Evolutionary conservation across 2,888 invertebrate genomes (phyloP).

Genomic region (Pyrochroa serraticornis): DNA sequence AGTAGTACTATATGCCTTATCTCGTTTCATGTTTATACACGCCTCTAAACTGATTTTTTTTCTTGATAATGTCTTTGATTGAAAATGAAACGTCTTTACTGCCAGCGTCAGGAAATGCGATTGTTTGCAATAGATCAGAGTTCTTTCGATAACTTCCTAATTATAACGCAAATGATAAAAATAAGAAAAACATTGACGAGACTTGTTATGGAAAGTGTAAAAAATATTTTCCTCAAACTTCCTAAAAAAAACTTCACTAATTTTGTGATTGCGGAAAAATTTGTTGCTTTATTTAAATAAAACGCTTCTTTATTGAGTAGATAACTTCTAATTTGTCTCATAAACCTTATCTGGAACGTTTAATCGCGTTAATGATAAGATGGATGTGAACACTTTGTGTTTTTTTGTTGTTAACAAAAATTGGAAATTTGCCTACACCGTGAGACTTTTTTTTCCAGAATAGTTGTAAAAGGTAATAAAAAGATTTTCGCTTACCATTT

Average conservation of each 20-base stretch:
- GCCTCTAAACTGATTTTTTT: background rate
- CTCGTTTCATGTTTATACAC: background rate
- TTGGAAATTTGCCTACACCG: background rate
- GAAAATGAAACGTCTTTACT: background rate
- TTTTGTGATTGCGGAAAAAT: background rate
- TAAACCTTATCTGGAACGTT: background rate
- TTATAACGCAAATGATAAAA: background rate
- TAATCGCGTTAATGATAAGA: background rate
- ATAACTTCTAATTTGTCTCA: background rate
- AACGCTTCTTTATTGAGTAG: background rate
- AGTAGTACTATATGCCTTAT: background rate
- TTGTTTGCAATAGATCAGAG: background rate
- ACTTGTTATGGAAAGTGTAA: background rate
- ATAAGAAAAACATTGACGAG: background rate
- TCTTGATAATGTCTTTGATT: background rate
- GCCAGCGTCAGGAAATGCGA: background rate
- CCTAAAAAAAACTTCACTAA: background rate
- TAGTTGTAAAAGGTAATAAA: background rate
- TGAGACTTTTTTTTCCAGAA: too few species aligned
- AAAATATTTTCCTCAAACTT: background rate
- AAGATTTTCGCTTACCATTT: slow-evolving; percentile 34
- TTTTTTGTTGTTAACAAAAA: background rate
- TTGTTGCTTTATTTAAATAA: background rate
- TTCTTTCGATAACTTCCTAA: background rate
- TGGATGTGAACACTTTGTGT: too few species aligned